phyloP scores from a whole-genome alignment of 2,888 invertebrate genomes.

The Cantharis flavilabris region DNA sequence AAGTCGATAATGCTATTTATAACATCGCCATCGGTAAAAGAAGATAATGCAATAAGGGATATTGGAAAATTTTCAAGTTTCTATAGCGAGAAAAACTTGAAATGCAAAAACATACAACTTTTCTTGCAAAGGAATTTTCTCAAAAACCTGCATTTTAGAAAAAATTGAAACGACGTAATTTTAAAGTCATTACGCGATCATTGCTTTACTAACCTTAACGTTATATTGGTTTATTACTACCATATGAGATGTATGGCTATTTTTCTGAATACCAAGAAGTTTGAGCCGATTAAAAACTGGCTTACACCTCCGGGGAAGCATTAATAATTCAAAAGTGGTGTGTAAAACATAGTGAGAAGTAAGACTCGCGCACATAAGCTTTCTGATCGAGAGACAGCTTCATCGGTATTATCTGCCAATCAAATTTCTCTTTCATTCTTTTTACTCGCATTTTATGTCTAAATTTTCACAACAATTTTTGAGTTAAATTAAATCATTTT shows the following conservation, averaged over 20 bases:
- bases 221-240: constrained; percentile 26
- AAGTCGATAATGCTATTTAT: constrained; percentile 13
- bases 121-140: neutral
- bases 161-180: neutral
- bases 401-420: constrained; percentile 36
- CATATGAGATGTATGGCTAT: constrained; percentile 16
- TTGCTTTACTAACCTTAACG: neutral
- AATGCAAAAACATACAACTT: neutral
- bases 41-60: neutral
- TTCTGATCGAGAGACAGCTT: constrained; percentile 27
- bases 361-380: constrained; percentile 35
- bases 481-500: neutral
- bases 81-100: neutral
- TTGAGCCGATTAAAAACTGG: constrained; percentile 32
- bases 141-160: neutral
- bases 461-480: neutral
- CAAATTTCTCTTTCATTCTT: constrained; percentile 17
- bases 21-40: constrained; percentile 2
- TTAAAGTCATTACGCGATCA: neutral
- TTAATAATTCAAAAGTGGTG: constrained; percentile 36
- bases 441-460: neutral
- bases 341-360: constrained; percentile 34
- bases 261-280: constrained; percentile 26
- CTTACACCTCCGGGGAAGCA: constrained; percentile 30
- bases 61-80: neutral